Conservation (phyloP, 1,140 invertebrate species). For the Halesus radiatus region DNA sequence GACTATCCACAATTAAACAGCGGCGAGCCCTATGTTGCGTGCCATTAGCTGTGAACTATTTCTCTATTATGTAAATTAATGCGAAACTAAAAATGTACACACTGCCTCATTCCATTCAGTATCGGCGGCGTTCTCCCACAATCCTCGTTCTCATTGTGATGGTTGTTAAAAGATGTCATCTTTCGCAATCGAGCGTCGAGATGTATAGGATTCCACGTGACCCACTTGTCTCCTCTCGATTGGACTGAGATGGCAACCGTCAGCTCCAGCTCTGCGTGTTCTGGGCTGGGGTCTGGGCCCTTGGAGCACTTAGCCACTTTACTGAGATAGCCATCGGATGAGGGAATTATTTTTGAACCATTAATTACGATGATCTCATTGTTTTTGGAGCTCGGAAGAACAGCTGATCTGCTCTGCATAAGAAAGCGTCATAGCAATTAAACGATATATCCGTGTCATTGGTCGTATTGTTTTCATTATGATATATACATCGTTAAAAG, state of each 20-base stretch:
- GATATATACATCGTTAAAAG: too few species aligned
- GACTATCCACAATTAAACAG: slow-evolving; percentile 26
- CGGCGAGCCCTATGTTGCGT: slow-evolving; percentile 24
- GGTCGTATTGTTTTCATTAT: slow-evolving; percentile 1
- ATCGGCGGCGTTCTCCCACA: slow-evolving; percentile 50
- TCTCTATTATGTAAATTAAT: slow-evolving; percentile 21
- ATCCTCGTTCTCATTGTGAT: slow-evolving; percentile 47
- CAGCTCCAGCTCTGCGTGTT: too few species aligned
- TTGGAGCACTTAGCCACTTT: slow-evolving; percentile 13
- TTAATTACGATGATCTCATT: slow-evolving; percentile 22
- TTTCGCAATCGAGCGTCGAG: slow-evolving; percentile 41
- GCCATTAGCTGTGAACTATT: slow-evolving; percentile 23
- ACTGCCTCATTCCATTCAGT: slow-evolving; percentile 23
- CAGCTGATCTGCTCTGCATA: slow-evolving; percentile 2
- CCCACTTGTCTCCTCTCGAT: background rate
- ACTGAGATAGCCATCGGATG: background rate
- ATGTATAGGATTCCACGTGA: slow-evolving; percentile 23
- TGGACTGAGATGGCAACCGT: too few species aligned
- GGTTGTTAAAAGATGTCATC: slow-evolving; percentile 51
- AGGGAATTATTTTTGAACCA: background rate
- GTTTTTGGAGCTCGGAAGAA: background rate
- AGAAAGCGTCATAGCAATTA: too few species aligned
- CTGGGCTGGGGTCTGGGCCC: background rate
- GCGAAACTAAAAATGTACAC: slow-evolving; percentile 23
- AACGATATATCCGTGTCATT: background rate